A percentile compares a stretch with the other conserved stretches of the same genome.
phyloP scores from a whole-genome alignment of 1,140 invertebrate genomes.

The Dendroctonus ponderosae region DNA sequence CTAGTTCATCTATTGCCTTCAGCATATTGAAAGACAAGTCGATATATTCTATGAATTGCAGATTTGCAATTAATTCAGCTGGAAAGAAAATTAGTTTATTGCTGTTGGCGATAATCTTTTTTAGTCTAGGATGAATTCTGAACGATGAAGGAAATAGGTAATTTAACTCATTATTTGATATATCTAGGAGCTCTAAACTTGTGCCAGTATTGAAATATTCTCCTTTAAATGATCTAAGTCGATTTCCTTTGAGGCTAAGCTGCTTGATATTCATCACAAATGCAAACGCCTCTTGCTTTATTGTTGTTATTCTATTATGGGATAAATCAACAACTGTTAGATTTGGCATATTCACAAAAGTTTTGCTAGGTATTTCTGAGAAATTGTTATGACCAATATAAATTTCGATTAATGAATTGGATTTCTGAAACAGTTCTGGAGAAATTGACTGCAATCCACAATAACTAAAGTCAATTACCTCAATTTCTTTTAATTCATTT shows the following conservation, averaged over 20 bases:
- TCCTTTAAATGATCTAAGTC: constrained; percentile 73
- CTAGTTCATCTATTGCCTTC: constrained; percentile 75
- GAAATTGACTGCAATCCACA: constrained; percentile 70
- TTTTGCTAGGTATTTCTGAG: constrained; percentile 68
- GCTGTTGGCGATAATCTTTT: constrained; percentile 63
- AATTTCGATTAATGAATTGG: constrained; percentile 63
- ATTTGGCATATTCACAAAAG: constrained; percentile 71
- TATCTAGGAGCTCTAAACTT: constrained; percentile 68
- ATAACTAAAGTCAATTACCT: constrained; percentile 70
- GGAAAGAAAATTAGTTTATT: constrained; percentile 83
- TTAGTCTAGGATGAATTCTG: constrained; percentile 72
- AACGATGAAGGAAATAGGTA: constrained; percentile 81
- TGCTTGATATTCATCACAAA: constrained; percentile 67
- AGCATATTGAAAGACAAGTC: constrained; percentile 76
- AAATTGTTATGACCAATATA: constrained; percentile 67
- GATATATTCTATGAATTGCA: constrained; percentile 72
- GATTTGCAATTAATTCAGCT: constrained; percentile 70
- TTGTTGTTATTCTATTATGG: constrained; percentile 72
- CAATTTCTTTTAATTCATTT: constrained; percentile 60
- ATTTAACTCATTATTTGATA: constrained; percentile 73
- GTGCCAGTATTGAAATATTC: constrained; percentile 74
- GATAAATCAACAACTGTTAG: constrained; percentile 71
- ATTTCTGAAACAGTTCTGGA: constrained; percentile 68
- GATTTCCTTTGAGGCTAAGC: constrained; percentile 68
- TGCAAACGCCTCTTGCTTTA: constrained; percentile 67